Evolutionary conservation across 2,113 vertebrate genomes (phyloP), one percentile per base, ranked within the genome.

Genomic region (Hippocampus barbouri): DNA sequence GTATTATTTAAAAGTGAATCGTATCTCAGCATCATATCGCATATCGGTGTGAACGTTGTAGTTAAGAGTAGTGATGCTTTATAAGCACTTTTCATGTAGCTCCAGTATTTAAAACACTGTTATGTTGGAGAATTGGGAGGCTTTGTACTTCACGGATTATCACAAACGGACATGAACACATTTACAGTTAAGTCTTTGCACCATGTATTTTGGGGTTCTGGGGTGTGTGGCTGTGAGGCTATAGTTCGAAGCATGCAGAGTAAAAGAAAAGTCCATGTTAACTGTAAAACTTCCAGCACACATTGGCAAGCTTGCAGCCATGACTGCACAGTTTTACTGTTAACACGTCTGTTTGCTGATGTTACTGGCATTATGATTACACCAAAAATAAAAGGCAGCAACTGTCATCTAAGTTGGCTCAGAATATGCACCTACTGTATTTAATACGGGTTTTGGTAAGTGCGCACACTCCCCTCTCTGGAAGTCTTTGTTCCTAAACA

Each of bases 371-470:
- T 94, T 94, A 97, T 97, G 94, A 97, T 95, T 90, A 90, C 92
- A 93, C 84, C 83, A 89, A 88, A 89, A 92, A 90, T 86, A 79
- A 86, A 87, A 94, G 94, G 95, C 95, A 93, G 91, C 97, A 98
- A 98, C 97, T 98, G 97, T 94, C 96, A 98, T 98, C 97, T 98
- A 98, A 98, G 96, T 98, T 98, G 97, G 96, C 96, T 96, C 97
- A 97, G 96, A 98, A 98, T 98, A 97, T 98, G 95, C 96, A 96
- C 94, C 96, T 94, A 93, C 68, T 84, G 91, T 92, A 79, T 87
- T 91, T 92, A 45, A 14, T 89, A 90, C 81, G 88, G 91, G 88
- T 92, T 81, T 96, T 92, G 96, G 97, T 98, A 97, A 98, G 96
- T 97, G 90, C 90, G 25, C 56, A 66, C 51, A 69, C 70, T 59